Evolutionary conservation across 2,113 vertebrate species (phyloP).

Genomic region (Centropristis striata): DNA sequence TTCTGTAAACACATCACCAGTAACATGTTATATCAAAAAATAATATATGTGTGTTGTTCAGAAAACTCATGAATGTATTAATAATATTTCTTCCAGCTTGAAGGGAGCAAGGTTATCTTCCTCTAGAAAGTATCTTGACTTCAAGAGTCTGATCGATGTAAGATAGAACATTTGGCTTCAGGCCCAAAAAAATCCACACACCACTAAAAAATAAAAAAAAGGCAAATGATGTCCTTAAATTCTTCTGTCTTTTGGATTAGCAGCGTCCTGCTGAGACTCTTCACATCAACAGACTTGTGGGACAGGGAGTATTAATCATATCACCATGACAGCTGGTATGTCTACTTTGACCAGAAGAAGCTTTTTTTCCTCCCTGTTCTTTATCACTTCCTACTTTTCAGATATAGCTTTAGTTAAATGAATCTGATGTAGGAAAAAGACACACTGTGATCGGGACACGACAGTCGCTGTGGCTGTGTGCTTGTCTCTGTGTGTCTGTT

Average conservation of each 20-base stretch:
- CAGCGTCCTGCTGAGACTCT: constrained; percentile 1
- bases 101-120: constrained; percentile 9
- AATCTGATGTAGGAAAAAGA: constrained; percentile 10
- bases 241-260: background rate
- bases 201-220: constrained; percentile 28
- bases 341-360: constrained; percentile 18
- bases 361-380: background rate
- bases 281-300: constrained; percentile 11
- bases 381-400: constrained; percentile 29
- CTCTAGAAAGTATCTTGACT: constrained; percentile 1
- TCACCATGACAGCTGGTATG: constrained; percentile 34
- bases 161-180: constrained; percentile 25
- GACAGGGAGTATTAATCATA: constrained; percentile 28
- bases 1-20: background rate
- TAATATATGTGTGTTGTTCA: background rate
- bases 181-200: constrained; percentile 24
- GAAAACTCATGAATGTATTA: background rate
- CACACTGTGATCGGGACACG: constrained; percentile 12
- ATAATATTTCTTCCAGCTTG: background rate
- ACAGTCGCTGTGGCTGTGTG: background rate
- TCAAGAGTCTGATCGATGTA: constrained; percentile 11
- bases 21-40: background rate
- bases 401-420: constrained; percentile 9
- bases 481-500: background rate
- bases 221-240: background rate